Evolutionary conservation across 2,113 vertebrate genomes (phyloP), one percentile per base, ranked within the genome.

Genomic region (Synodontis membranacea): DNA sequence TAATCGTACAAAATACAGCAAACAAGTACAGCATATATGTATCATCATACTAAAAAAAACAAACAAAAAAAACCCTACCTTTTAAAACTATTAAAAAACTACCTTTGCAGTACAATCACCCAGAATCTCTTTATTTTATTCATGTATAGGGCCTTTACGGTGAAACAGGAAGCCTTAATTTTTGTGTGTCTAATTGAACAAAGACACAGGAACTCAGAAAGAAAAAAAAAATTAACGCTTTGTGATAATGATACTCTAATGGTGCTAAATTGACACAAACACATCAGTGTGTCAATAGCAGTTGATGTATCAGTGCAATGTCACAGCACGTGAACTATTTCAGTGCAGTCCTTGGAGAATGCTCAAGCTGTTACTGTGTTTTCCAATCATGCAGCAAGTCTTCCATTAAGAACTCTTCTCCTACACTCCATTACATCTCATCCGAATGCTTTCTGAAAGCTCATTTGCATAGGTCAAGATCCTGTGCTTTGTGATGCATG

Each of bases 381-480:
- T 56, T 82, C 79, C 85, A 82, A 56, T 86, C 85, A 82, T 86
- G 79, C 48, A 58, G 64, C 34, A 68, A 62, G 83, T 50, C 84
- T 48, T 82, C 70, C 83, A 87, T 89, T 89, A 79, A 82, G 83
- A 81, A 81, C 66, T 42, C 68, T 78, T 78, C 54, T 52, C 78
- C 78, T 81, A 58, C 79, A 82, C 78, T 66, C 46, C 82, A 58
- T 70, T 68, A 87, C 46, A 75, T 84, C 85, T 80, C 83, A 80
- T 82, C 82, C 28, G 85, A 79, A 64, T 83, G 52, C 62, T 80
- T 74, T n/a, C 75, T 34, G 84, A 78, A 88, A 86, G 62, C n/a
- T 82, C 81, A 86, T 86, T 88, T 86, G 81, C 84, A 88, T 88
- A 86, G 84, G 88, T 88, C 75, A 86, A 86, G 84, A 88, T 86